Evolutionary conservation across 2,888 invertebrate genomes (phyloP).

Genomic region (Ophion ellenae): DNA sequence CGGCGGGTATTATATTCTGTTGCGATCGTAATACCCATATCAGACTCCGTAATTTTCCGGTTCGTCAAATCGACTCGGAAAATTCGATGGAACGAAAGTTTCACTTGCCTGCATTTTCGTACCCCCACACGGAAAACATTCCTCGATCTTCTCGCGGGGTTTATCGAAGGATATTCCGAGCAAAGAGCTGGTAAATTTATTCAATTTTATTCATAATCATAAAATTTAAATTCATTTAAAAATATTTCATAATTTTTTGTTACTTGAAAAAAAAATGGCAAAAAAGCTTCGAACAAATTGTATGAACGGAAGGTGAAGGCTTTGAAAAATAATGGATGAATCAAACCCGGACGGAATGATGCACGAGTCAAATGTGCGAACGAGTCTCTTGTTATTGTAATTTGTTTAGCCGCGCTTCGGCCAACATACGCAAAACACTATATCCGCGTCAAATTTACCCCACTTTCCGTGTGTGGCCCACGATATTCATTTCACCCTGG

Average conservation of each 20-base stretch:
- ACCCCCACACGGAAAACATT: no score
- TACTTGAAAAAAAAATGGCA: neutral
- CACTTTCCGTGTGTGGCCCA: neutral
- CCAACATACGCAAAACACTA: slow-evolving; percentile 2
- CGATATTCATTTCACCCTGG: slow-evolving; percentile 5
- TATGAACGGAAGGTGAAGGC: neutral
- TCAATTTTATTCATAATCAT: neutral
- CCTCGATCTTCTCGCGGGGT: no score
- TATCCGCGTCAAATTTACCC: neutral
- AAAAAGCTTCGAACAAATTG: neutral
- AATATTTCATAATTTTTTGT: neutral
- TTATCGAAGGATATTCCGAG: no score
- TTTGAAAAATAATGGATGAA: neutral
- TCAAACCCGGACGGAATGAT: neutral
- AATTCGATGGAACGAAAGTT: slow-evolving; percentile 21
- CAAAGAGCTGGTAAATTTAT: neutral
- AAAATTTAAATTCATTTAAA: no score
- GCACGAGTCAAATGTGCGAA: no score
- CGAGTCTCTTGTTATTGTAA: neutral
- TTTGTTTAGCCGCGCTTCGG: neutral
- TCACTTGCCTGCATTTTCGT: neutral
- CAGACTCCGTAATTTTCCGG: slow-evolving; percentile 28
- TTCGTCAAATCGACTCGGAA: slow-evolving; percentile 7
- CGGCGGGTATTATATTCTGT: neutral
- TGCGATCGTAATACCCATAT: slow-evolving; percentile 17